Evolutionary conservation across 1,140 invertebrate species (phyloP).

Genomic region (Chymomyza costata): DNA sequence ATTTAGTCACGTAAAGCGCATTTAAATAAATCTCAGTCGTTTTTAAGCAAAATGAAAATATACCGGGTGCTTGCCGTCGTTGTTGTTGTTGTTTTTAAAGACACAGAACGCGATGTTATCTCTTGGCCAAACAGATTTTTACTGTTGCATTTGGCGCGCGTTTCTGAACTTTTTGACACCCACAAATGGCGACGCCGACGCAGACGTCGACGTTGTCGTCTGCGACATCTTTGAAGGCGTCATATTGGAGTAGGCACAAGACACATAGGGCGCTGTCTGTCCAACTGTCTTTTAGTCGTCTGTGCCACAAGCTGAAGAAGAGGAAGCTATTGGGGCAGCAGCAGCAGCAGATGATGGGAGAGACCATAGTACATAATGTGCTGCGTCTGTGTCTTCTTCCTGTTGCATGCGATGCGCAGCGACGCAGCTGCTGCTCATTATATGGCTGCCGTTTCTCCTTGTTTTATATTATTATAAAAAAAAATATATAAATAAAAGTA

Average conservation of each 20-base stretch:
- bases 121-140: constrained; percentile 63
- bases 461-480: constrained; percentile 27
- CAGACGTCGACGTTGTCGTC: constrained; percentile 13
- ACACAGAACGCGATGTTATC: constrained; percentile 39
- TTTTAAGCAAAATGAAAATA: constrained; percentile 1
- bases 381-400: constrained; percentile 37
- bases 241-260: no score
- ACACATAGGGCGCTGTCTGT: no score
- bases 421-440: constrained; percentile 60
- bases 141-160: constrained; percentile 56
- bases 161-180: constrained; percentile 62
- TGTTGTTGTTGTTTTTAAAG: constrained; percentile 3
- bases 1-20: constrained; percentile 70
- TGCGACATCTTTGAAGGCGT: constrained; percentile 17
- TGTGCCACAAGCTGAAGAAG: no score
- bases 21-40: constrained; percentile 59
- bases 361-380: no score
- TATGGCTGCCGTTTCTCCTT: constrained; percentile 20
- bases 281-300: not conserved
- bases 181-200: constrained; percentile 54
- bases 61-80: not conserved
- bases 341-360: no score
- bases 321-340: not conserved
- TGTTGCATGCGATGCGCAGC: constrained; percentile 39
- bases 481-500: constrained; percentile 26